Evolutionary conservation across 2,888 invertebrate genomes (phyloP), one percentile per base, ranked within the genome.

Genomic region (Mesochorus sp.): DNA sequence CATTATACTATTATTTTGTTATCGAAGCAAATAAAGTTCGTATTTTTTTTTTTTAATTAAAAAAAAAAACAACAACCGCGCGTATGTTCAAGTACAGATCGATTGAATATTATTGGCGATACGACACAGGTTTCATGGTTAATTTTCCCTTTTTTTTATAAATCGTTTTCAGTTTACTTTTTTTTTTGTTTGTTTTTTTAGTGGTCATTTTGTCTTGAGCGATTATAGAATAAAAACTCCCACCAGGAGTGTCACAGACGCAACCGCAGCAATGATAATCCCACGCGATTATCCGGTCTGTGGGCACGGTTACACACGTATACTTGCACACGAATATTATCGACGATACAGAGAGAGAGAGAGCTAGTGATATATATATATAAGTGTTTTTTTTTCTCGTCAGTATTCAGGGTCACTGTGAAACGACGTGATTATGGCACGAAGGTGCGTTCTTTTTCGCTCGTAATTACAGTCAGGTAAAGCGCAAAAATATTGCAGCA

Each of bases 331-430:
- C n/a, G n/a, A n/a, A n/a, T n/a, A n/a, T n/a, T n/a, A n/a, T n/a
- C n/a, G n/a, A n/a, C n/a, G n/a, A n/a, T n/a, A n/a, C n/a, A n/a
- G n/a, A n/a, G n/a, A n/a, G n/a, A n/a, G n/a, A n/a, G n/a, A n/a
- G n/a, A n/a, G n/a, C n/a, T n/a, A n/a, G n/a, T n/a, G n/a, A n/a
- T n/a, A n/a, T n/a, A n/a, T n/a, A n/a, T n/a, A n/a, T n/a, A n/a
- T n/a, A n/a, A n/a, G n/a, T n/a, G n/a, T n/a, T 42, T 24, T 37
- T 47, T 47, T 26, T 39, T 44, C 47, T 39, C 31, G 3, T 49
- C n/a, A 17, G 42, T 59, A 53, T 76, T 76, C 71, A 76, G 6
- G 76, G 76, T 67, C 76, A 71, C 34, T 26, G 1, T 55, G 19
- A 47, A 67, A 28, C 42, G 57, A 39, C 14, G 51, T 53, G 61